These are phyloP conservation scores for Cariama cristata DNA, from an alignment of 2,113 vertebrate species.

Conservation along the genomic window DNA sequence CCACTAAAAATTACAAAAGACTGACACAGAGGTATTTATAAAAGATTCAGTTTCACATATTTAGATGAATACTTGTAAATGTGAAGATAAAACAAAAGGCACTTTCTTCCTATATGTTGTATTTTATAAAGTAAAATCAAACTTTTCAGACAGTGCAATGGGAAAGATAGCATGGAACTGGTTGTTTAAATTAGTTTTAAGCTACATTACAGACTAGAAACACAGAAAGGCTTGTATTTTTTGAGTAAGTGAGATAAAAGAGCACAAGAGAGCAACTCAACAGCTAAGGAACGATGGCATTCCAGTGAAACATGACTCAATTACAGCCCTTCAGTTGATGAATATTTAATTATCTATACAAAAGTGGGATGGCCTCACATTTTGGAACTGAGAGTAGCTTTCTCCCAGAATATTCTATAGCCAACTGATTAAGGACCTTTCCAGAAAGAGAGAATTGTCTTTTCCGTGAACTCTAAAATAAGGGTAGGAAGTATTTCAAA, in stretches of 20 bases:
- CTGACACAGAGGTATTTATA: background rate
- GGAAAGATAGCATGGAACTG: background rate
- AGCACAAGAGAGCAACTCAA: background rate
- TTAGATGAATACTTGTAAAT: background rate
- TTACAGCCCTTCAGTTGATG: background rate
- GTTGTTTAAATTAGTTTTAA: background rate
- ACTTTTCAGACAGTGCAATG: background rate
- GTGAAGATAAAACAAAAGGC: background rate
- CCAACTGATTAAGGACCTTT: background rate
- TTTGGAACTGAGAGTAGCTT: background rate
- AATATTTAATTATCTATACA: background rate
- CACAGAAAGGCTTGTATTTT: background rate
- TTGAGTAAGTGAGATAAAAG: background rate
- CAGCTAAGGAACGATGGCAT: background rate
- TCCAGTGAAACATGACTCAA: conserved; percentile 2
- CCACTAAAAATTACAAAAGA: background rate
- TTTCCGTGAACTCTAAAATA: background rate
- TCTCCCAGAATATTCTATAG: background rate
- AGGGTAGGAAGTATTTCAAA: background rate
- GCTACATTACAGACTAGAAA: background rate
- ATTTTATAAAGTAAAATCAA: background rate
- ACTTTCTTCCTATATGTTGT: background rate
- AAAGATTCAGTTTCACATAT: background rate
- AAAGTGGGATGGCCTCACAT: background rate
- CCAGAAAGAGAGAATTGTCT: background rate